phyloP scores from a whole-genome alignment of 2,888 invertebrate genomes.

The Mythimna albipuncta region DNA sequence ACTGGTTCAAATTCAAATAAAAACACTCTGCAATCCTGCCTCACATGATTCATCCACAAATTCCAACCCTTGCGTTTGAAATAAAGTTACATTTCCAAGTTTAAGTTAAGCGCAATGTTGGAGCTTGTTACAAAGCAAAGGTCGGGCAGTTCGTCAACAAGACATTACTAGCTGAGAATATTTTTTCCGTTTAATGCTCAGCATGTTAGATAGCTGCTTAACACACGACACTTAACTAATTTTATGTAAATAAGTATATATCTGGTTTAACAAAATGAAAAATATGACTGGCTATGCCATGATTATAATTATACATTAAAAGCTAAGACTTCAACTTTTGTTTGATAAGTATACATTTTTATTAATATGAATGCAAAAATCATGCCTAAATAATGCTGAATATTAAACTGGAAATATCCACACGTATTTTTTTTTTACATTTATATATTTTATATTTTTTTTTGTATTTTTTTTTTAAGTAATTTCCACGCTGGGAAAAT shows the following conservation, averaged over 20 bases:
- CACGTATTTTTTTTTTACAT: slow-evolving; percentile 81
- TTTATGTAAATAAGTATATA: slow-evolving; percentile 72
- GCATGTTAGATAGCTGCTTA: slow-evolving; percentile 84
- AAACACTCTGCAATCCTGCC: slow-evolving; percentile 83
- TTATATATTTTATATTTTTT: slow-evolving; percentile 70
- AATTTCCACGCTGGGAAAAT: slow-evolving; percentile 94
- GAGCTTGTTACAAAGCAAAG: slow-evolving; percentile 89
- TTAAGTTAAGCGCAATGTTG: slow-evolving; percentile 77
- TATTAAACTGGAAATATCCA: slow-evolving; percentile 91
- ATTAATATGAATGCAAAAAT: slow-evolving; percentile 87
- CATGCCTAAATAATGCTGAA: slow-evolving; percentile 90
- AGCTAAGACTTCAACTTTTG: slow-evolving; percentile 83
- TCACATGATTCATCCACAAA: slow-evolving; percentile 74
- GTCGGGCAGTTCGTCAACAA: slow-evolving; percentile 89
- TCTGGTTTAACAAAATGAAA: slow-evolving; percentile 78
- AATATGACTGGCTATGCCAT: slow-evolving; percentile 79
- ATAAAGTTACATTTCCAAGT: slow-evolving; percentile 74
- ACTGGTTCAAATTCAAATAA: slow-evolving; percentile 80
- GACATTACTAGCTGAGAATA: slow-evolving; percentile 89
- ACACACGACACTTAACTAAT: slow-evolving; percentile 83
- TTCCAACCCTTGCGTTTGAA: slow-evolving; percentile 88
- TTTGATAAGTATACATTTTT: slow-evolving; percentile 83
- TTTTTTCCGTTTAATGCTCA: slow-evolving; percentile 90
- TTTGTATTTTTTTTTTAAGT: slow-evolving; percentile 82
- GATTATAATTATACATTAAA: slow-evolving; percentile 86